These are phyloP conservation scores for Diorhabda carinulata DNA, from an alignment of 1,140 invertebrate species.

Conservation along the genomic window DNA sequence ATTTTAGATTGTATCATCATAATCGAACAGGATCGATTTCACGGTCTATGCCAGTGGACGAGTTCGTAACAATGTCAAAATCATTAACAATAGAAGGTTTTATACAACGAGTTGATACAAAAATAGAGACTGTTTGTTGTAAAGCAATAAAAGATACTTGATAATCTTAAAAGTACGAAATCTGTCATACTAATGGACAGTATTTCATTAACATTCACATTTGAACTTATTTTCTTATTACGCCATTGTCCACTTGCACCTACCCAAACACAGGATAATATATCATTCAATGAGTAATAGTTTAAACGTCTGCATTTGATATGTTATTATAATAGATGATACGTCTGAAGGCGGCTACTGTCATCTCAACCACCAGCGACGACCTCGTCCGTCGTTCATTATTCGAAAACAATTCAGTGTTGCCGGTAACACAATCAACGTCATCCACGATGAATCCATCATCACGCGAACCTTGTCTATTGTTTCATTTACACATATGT, in stretches of 20 bases:
- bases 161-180: too few relatives aligned
- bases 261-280: background rate
- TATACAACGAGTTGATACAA: too few relatives aligned
- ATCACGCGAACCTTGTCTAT: slow-evolving; percentile 38
- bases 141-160: too few relatives aligned
- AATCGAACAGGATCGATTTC: too few relatives aligned
- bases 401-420: slow-evolving; percentile 13
- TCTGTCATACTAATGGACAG: too few relatives aligned
- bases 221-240: background rate
- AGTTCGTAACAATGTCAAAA: too few relatives aligned
- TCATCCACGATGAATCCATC: slow-evolving; percentile 40
- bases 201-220: slow-evolving; percentile 3
- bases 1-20: too few relatives aligned
- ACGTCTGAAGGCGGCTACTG: slow-evolving; percentile 10
- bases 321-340: slow-evolving; percentile 19
- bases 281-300: slow-evolving; percentile 17
- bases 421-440: slow-evolving; percentile 34
- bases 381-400: slow-evolving; percentile 12
- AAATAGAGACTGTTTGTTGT: too few relatives aligned
- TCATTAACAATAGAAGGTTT: too few relatives aligned
- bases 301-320: slow-evolving; percentile 15
- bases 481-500: slow-evolving; percentile 15
- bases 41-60: too few relatives aligned
- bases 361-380: background rate
- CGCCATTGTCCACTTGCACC: too few relatives aligned